Percentiles rank a stretch among this genome's conserved stretches.
These are phyloP conservation scores for Pyrrhosoma nymphula DNA, from an alignment of 2,888 invertebrate genomes.

Conservation along the genomic window DNA sequence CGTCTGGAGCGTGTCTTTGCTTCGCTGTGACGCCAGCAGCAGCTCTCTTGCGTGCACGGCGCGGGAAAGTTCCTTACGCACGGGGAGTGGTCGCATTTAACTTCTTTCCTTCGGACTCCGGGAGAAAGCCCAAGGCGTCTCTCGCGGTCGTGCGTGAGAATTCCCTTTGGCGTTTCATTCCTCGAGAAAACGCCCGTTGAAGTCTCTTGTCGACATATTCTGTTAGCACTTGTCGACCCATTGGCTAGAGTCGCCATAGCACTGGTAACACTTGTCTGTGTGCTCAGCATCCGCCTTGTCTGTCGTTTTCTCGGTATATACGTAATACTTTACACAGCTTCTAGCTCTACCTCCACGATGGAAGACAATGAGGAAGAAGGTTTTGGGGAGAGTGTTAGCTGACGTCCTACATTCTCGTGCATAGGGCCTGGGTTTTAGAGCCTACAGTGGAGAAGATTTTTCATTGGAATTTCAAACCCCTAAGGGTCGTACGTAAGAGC, in stretches of 20 bases:
- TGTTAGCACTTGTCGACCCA: background rate
- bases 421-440: too few relatives aligned
- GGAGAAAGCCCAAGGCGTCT: slow-evolving; percentile 26
- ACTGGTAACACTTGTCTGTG: background rate
- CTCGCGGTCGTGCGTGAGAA: slow-evolving; percentile 45
- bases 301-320: too few relatives aligned
- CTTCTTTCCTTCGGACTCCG: background rate
- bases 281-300: background rate
- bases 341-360: too few relatives aligned
- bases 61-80: slow-evolving; percentile 39
- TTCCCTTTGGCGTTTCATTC: background rate
- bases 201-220: background rate
- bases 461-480: too few relatives aligned
- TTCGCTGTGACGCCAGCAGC: background rate
- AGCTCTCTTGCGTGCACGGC: background rate
- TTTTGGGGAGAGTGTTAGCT: too few relatives aligned
- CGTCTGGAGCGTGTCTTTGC: background rate
- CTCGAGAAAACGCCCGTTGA: slow-evolving; percentile 50
- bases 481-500: too few relatives aligned
- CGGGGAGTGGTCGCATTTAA: background rate
- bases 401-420: too few relatives aligned
- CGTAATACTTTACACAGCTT: too few relatives aligned
- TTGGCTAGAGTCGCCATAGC: background rate
- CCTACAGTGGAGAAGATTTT: too few relatives aligned
- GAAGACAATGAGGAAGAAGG: too few relatives aligned